phyloP scores from a whole-genome alignment of 2,888 invertebrate genomes.

The Tiliacea citrago region DNA sequence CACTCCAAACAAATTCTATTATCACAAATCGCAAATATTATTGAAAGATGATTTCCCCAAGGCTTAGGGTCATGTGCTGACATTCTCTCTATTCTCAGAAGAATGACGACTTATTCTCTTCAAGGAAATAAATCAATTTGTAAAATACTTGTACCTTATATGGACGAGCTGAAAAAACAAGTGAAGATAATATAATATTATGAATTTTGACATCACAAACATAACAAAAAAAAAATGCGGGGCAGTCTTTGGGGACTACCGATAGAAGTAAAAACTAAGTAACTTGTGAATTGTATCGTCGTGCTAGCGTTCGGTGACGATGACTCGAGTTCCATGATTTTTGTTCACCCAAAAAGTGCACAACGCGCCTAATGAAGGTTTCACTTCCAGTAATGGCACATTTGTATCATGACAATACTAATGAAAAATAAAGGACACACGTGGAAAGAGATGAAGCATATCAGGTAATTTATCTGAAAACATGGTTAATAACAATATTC shows the following conservation, averaged over 20 bases:
- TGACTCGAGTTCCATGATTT: no score
- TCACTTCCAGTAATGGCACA: no score
- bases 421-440: constrained; percentile 27
- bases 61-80: constrained; percentile 9
- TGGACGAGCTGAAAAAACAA: neutral
- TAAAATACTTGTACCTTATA: neutral
- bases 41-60: constrained; percentile 44
- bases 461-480: constrained; percentile 18
- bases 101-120: constrained; percentile 16
- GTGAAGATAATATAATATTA: neutral
- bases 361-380: no score
- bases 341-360: no score
- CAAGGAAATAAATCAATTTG: constrained; percentile 5
- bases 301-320: no score
- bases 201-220: neutral
- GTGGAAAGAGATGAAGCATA: neutral
- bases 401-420: constrained; percentile 20
- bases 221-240: constrained; percentile 11
- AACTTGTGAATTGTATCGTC: no score
- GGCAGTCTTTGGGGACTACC: no score
- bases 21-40: constrained; percentile 28
- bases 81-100: constrained; percentile 4
- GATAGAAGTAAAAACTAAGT: no score
- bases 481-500: neutral
- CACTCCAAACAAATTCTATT: constrained; percentile 26